A percentile compares a stretch with the other conserved stretches of the same genome.
Conservation (phyloP, 2,888 invertebrate species). For the Melikaiella ostensackeni region DNA sequence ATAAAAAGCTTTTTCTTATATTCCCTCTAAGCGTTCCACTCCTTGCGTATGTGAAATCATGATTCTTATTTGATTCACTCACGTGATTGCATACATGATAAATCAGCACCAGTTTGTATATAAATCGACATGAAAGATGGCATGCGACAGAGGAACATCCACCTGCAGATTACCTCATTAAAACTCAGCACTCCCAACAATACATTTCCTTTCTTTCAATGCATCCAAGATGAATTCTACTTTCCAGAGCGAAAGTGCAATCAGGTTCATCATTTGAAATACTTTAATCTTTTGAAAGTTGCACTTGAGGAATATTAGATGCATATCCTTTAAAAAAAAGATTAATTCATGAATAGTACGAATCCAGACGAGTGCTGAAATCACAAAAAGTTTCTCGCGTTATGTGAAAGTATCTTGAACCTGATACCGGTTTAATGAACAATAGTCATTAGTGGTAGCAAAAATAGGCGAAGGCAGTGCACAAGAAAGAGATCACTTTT, state of each 20-base stretch:
- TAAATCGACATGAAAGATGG: neutral
- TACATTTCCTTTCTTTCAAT: neutral
- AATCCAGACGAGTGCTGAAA: neutral
- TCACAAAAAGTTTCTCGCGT: conserved; percentile 1
- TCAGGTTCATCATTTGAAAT: neutral
- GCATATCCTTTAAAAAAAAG: neutral
- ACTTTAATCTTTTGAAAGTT: conserved; percentile 12
- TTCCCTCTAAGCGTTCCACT: neutral
- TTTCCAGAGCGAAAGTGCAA: neutral
- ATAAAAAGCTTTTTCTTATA: conserved; percentile 54
- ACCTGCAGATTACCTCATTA: neutral
- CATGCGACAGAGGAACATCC: neutral
- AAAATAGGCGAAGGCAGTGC: neutral
- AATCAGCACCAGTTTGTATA: neutral
- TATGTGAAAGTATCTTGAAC: conserved; percentile 54
- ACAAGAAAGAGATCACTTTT: conserved; percentile 69
- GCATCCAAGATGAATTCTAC: neutral
- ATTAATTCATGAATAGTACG: neutral
- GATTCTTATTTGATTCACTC: neutral
- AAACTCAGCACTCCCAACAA: neutral
- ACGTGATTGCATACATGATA: neutral
- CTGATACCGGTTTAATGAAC: conserved; percentile 36
- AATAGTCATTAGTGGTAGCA: conserved; percentile 39
- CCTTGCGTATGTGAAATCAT: neutral
- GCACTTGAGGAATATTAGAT: neutral